phyloP scores from a whole-genome alignment of 2,888 invertebrate species.

The Atethmia centrago region DNA sequence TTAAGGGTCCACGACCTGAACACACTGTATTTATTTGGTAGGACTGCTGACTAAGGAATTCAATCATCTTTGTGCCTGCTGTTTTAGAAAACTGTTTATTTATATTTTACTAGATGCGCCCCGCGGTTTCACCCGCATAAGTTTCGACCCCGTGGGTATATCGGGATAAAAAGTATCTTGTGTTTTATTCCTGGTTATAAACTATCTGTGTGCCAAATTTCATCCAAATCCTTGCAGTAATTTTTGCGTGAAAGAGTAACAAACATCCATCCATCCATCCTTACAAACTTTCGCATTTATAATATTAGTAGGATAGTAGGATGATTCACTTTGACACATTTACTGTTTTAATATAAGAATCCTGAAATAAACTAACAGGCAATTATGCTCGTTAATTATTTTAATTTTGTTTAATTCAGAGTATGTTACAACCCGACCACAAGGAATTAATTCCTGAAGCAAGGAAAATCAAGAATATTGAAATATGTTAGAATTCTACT shows the following conservation, averaged over 20 bases:
- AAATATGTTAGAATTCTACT: constrained; percentile 7
- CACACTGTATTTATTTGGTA: not conserved
- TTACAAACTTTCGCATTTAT: too few relatives aligned
- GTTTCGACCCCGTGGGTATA: too few relatives aligned
- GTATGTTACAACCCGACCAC: constrained; percentile 12
- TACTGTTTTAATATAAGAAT: not conserved
- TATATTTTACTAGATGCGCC: too few relatives aligned
- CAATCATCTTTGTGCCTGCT: not conserved
- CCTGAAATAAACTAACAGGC: not conserved
- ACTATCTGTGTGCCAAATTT: too few relatives aligned
- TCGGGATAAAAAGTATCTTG: too few relatives aligned
- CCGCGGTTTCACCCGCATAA: too few relatives aligned
- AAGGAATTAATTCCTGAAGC: constrained; percentile 5
- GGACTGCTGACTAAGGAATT: not conserved
- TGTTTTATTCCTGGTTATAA: too few relatives aligned
- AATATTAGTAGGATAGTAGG: too few relatives aligned
- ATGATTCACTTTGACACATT: not conserved
- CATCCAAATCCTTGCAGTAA: too few relatives aligned
- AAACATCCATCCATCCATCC: too few relatives aligned
- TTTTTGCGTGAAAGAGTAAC: too few relatives aligned
- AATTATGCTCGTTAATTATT: not conserved
- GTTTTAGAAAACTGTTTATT: not conserved
- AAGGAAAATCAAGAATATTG: constrained; percentile 12
- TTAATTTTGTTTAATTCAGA: not conserved
- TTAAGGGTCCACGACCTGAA: too few relatives aligned